Base-by-base conservation (phyloP, 2,888 invertebrate genomes). In the Oligia latruncula region DNA sequence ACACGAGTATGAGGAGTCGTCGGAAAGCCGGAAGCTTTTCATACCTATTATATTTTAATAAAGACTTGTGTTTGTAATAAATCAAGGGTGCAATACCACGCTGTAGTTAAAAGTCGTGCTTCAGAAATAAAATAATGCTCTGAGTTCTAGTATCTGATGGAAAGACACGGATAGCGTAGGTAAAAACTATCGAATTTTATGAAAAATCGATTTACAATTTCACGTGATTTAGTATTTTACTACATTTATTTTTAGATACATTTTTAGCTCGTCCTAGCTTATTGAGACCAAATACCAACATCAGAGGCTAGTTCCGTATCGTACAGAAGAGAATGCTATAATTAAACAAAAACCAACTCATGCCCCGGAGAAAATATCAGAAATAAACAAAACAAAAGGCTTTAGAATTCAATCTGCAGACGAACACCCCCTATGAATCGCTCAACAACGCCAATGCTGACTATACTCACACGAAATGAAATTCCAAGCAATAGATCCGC, bases 341-440 rank as follows among this genome's bases (percentile, higher is more conserved):
- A 46, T n/a, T 55, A 46, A 75, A 80, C 46, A 55, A 15, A 76
- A 49, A 68, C 55, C 29, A 52, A 35, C 29, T 46, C 55, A 64
- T 29, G 40, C 71, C 66, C 17, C 29, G 23, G 15, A 78, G 55
- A 23, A 65, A 70, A 66, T 46, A 72, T 74, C 58, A 43, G 52
- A 68, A 81, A 73, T 64, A 35, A 78, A 65, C 60, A 66, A 35
- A 81, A 78, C 67, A 65, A 84, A 78, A 58, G 65, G 29, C 46
- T 78, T 77, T 72, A 78, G 72, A 74, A 78, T 82, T 82, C 55
- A 81, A 82, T 82, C 78, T 74, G 71, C 73, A 66, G 62, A 76
- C 62, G 64, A 35, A 35, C 73, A 74, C 71, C 71, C 71, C 62
- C 70, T 76, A 77, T 78, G 78, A 74, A 72, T 72, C 35, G 49